phyloP scores from a whole-genome alignment of 1,140 invertebrate species.

The Varroa destructor region DNA sequence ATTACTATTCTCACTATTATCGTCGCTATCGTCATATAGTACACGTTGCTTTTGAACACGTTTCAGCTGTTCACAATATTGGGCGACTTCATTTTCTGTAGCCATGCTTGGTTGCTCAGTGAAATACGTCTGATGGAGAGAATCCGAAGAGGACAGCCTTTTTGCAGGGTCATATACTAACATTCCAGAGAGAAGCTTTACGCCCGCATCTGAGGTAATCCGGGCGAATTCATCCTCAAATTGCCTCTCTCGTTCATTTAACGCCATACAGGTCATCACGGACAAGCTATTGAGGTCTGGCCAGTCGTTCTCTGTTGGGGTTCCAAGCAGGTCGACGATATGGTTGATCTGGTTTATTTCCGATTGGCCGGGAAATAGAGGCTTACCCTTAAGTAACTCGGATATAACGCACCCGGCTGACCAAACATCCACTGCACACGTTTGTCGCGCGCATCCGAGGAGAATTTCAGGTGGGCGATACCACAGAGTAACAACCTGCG shows the following conservation, averaged over 20 bases:
- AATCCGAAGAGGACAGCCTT: too few relatives aligned
- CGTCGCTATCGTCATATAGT: too few relatives aligned
- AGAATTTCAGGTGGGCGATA: conserved; percentile 48
- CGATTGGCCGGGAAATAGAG: conserved; percentile 86
- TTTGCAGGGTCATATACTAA: too few relatives aligned
- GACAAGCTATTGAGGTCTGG: conserved; percentile 3
- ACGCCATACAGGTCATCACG: conserved; percentile 1
- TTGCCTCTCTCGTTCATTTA: background rate
- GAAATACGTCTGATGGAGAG: too few relatives aligned
- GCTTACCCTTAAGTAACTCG: conserved; percentile 68
- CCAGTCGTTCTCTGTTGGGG: background rate
- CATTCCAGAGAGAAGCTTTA: too few relatives aligned
- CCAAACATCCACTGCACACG: conserved; percentile 47
- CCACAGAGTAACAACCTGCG: conserved; percentile 49
- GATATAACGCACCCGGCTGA: conserved; percentile 49
- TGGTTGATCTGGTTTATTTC: conserved; percentile 87
- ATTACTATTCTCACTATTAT: too few relatives aligned
- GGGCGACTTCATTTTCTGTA: too few relatives aligned
- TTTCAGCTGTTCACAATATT: too few relatives aligned
- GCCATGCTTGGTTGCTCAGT: too few relatives aligned
- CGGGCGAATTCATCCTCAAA: background rate
- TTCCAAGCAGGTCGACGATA: conserved; percentile 58
- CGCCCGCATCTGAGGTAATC: too few relatives aligned
- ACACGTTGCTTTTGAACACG: too few relatives aligned
- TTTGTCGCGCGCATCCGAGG: conserved; percentile 43